Percentiles rank a stretch among this genome's conserved stretches.
These are phyloP conservation scores for Sogatella furcifera DNA, from an alignment of 1,140 invertebrate genomes.

Conservation along the genomic window DNA sequence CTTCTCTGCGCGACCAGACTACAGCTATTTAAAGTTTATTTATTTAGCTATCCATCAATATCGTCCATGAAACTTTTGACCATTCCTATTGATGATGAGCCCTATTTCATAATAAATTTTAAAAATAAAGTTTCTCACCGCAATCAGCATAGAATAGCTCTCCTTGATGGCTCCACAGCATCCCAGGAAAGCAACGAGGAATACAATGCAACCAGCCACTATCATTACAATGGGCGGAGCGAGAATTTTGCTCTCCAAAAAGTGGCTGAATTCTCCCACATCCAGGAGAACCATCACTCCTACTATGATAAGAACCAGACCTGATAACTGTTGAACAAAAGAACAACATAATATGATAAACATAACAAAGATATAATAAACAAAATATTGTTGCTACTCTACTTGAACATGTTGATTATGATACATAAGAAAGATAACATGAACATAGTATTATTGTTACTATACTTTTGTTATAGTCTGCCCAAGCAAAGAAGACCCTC, in stretches of 20 bases:
- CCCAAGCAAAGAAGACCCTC: too few species aligned
- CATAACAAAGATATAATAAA: neutral
- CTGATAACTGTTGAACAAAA: slow-evolving; percentile 40
- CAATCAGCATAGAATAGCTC: slow-evolving; percentile 50
- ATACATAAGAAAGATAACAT: too few species aligned
- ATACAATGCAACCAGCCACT: slow-evolving; percentile 50
- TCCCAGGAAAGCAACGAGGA: slow-evolving; percentile 56
- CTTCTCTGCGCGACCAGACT: too few species aligned
- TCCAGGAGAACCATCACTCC: slow-evolving; percentile 44
- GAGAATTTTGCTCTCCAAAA: slow-evolving; percentile 43
- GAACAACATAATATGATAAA: slow-evolving; percentile 7
- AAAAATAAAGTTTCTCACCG: slow-evolving; percentile 31
- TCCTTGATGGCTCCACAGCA: slow-evolving; percentile 66
- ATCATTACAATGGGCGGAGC: slow-evolving; percentile 52
- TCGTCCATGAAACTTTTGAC: too few species aligned
- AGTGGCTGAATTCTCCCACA: slow-evolving; percentile 43
- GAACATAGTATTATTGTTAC: too few species aligned
- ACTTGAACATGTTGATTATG: too few species aligned
- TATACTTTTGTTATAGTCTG: too few species aligned
- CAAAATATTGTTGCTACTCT: neutral
- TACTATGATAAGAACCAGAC: slow-evolving; percentile 45
- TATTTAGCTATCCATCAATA: too few species aligned
- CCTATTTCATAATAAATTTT: too few species aligned
- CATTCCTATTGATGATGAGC: too few species aligned
- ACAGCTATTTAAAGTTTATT: too few species aligned